Base-by-base conservation (phyloP, 2,113 vertebrate species). In the Tamias sibiricus region DNA sequence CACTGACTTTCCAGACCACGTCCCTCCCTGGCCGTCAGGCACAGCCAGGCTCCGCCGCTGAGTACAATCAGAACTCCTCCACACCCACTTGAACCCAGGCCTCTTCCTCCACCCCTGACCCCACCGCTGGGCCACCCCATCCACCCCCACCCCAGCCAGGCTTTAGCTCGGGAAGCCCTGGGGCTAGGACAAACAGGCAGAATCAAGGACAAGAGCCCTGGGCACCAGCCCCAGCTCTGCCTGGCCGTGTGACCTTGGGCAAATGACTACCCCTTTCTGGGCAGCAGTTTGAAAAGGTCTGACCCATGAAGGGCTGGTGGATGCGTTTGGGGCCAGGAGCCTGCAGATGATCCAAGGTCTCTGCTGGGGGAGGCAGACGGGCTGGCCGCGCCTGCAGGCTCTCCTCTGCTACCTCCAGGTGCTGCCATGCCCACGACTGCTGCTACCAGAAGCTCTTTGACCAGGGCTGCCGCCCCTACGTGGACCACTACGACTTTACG, bases 371-470 rank as follows among this genome's bases (percentile, higher is more conserved):
- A 79, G 64, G 28, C 1, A 14, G 57, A 52, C 59, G 22, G 4
- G 85, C 72, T 6, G 30, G 54, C 47, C 1, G 6, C 2, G 5
- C 0, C 17, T 20, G 13, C 37, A 77, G 44, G 12, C 44, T 54
- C 66, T 22, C 84, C 80, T 76, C 80, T 81, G 22, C 52, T 0
- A 0, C 44, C 59, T 40, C 74, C 19, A 98, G 97, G 98, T 98
- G 98, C 96, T 98, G 98, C 44, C 98, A 98, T 0, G 96, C 95
- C 80, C 98, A 98, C 0, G 98, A 98, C 54, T 98, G 98, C 72
- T 98, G 98, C 87, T 98, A 98, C 59, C 52, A 98, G 91, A 95
- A 97, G 47, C 59, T 98, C 79, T 97, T 94, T 17, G 94, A 97
- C 54, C 94, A 92, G 83, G 96, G 94, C 52, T 98, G 98, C 66